Evolutionary conservation across 92 coral and sea anemone species (phyloP).

Genomic region (Parazoanthus swiftii): DNA sequence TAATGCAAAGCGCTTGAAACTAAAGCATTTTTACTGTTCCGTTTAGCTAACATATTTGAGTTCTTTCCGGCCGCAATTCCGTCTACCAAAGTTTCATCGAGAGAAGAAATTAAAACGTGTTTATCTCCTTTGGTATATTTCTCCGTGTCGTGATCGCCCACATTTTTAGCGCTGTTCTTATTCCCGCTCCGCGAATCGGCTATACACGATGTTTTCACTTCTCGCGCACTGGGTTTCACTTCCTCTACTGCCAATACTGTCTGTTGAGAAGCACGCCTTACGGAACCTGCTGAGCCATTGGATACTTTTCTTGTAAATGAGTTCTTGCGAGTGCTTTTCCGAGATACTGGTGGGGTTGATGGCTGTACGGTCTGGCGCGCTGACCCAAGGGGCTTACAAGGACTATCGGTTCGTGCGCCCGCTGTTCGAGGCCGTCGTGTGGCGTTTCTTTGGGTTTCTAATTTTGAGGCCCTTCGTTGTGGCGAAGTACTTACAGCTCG

Average conservation of each 20-base stretch:
- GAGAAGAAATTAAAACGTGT: not conserved
- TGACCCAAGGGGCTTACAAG: conserved; percentile 8
- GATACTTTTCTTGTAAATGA: conserved; percentile 19
- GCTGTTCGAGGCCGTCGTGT: conserved; percentile 19
- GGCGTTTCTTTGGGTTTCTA: not conserved
- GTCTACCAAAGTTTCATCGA: not conserved
- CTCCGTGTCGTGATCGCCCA: not conserved
- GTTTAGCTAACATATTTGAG: not conserved
- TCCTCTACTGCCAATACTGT: not conserved
- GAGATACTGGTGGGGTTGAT: not conserved
- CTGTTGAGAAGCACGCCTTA: conserved; percentile 7
- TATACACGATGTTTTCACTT: not conserved
- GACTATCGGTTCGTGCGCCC: conserved; percentile 11
- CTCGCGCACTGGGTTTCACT: not conserved
- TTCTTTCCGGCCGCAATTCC: not conserved
- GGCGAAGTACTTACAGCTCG: conserved; percentile 37
- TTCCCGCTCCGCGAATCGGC: conserved; percentile 10
- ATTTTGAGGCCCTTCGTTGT: conserved; percentile 15
- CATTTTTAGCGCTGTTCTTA: not conserved
- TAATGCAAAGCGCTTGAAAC: not conserved
- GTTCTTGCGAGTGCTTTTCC: not conserved
- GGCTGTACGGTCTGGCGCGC: not conserved
- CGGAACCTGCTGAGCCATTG: not conserved
- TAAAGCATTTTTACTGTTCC: not conserved
- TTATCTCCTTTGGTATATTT: not conserved